Evolutionary conservation across 2,888 invertebrate genomes (phyloP).

Genomic region (Lithophane ornitopus): DNA sequence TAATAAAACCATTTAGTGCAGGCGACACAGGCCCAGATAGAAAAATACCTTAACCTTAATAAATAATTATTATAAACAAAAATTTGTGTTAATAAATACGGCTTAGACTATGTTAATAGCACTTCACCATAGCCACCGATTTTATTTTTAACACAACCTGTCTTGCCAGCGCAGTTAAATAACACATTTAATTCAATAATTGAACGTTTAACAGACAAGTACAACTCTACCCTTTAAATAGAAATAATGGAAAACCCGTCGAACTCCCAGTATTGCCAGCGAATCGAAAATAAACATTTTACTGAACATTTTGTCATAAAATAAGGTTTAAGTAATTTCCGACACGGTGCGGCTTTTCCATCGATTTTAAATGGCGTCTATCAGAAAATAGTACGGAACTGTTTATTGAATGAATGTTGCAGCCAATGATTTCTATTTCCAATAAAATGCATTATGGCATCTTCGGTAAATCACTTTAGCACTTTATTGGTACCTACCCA

Average conservation of each 20-base stretch:
- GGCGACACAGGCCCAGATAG: too few species aligned
- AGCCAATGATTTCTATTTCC: constrained; percentile 32
- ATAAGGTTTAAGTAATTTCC: constrained; percentile 57
- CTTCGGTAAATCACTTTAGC: constrained; percentile 17
- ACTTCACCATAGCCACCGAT: too few species aligned
- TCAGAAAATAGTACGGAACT: constrained; percentile 30
- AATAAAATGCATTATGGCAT: constrained; percentile 26
- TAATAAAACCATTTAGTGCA: too few species aligned
- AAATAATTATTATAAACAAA: too few species aligned
- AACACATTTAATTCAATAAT: constrained; percentile 31
- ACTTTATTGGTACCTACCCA: neutral
- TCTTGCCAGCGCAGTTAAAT: neutral
- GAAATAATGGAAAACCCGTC: constrained; percentile 31
- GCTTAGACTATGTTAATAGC: too few species aligned
- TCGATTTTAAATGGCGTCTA: constrained; percentile 41
- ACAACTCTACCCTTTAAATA: constrained; percentile 18
- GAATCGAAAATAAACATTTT: constrained; percentile 56
- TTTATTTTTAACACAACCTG: neutral
- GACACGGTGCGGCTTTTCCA: constrained; percentile 23
- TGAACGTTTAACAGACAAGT: constrained; percentile 17
- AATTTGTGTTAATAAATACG: too few species aligned
- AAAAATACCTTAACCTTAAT: too few species aligned
- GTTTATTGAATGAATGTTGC: constrained; percentile 45
- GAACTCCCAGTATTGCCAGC: constrained; percentile 26
- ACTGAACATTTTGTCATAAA: constrained; percentile 55